A percentile compares a stretch with the other conserved stretches of the same genome.
Conservation (phyloP, 37 sponge, comb jelly and placozoan genomes). For the Tethya wilhelma region DNA sequence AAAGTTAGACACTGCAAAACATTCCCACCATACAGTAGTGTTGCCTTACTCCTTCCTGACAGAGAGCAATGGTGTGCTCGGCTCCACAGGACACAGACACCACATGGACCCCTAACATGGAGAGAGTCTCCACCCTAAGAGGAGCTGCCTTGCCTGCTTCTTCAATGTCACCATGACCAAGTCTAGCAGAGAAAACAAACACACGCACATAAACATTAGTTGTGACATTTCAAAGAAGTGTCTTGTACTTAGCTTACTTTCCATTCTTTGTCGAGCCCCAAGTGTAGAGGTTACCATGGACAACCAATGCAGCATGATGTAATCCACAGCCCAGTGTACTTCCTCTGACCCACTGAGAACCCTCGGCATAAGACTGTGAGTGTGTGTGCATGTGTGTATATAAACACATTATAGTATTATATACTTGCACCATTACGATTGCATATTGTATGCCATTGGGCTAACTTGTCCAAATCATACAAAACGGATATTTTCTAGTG, state of each 20-base stretch:
- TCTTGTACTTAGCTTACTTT: conserved; percentile 59
- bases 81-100: conserved; percentile 86
- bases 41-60: conserved; percentile 85
- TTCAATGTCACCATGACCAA: conserved; percentile 81
- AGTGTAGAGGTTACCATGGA: conserved; percentile 68
- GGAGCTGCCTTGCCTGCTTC: conserved; percentile 44
- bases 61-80: conserved; percentile 86
- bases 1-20: too few species aligned
- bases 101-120: conserved; percentile 71
- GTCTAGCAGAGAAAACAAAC: conserved; percentile 22
- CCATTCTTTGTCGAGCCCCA: conserved; percentile 83
- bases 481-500: too few species aligned
- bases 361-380: conserved; percentile 33
- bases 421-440: too few species aligned
- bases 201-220: not conserved
- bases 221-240: not conserved
- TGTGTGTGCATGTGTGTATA: not conserved
- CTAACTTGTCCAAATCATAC: too few species aligned
- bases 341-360: conserved; percentile 39
- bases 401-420: not conserved
- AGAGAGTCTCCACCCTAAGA: conserved; percentile 73
- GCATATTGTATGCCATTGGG: too few species aligned
- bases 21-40: too few species aligned
- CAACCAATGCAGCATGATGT: conserved; percentile 71
- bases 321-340: conserved; percentile 62